phyloP scores from a whole-genome alignment of 2,888 invertebrate species.

The Stenoptilia bipunctidactyla region DNA sequence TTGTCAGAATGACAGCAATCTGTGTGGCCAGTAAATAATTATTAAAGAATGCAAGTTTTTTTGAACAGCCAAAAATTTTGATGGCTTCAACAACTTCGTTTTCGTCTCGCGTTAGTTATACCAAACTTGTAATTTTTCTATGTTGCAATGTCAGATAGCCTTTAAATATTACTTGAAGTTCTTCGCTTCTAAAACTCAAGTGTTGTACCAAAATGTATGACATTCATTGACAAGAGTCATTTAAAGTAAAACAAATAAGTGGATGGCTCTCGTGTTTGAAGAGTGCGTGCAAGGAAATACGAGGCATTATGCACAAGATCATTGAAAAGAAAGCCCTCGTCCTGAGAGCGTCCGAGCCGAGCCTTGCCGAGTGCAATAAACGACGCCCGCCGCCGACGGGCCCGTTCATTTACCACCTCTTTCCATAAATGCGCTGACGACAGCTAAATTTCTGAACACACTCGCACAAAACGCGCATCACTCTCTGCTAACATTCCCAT shows the following conservation, averaged over 20 bases:
- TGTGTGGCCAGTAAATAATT: conserved; percentile 58
- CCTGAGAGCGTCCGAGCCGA: conserved; percentile 58
- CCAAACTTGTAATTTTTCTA: too few species aligned
- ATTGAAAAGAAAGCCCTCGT: conserved; percentile 64
- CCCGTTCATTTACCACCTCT: conserved; percentile 60
- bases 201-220: conserved; percentile 35
- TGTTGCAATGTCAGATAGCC: too few species aligned
- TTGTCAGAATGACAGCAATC: conserved; percentile 48
- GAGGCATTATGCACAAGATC: conserved; percentile 62
- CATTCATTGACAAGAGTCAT: conserved; percentile 43
- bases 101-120: too few species aligned
- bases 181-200: background rate
- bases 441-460: conserved; percentile 26
- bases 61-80: too few species aligned
- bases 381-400: conserved; percentile 52
- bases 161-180: background rate
- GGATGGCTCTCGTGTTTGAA: conserved; percentile 44
- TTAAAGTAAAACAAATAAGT: conserved; percentile 61
- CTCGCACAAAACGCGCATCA: conserved; percentile 30
- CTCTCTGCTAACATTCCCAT: conserved; percentile 30
- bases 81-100: too few species aligned
- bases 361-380: conserved; percentile 60
- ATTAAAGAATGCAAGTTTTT: too few species aligned
- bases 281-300: conserved; percentile 56
- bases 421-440: conserved; percentile 48